Percentiles rank a stretch among this genome's conserved stretches.
These are phyloP conservation scores for Ficedula albicollis DNA, from an alignment of 2,797 vertebrate genomes.

Conservation along the genomic window DNA sequence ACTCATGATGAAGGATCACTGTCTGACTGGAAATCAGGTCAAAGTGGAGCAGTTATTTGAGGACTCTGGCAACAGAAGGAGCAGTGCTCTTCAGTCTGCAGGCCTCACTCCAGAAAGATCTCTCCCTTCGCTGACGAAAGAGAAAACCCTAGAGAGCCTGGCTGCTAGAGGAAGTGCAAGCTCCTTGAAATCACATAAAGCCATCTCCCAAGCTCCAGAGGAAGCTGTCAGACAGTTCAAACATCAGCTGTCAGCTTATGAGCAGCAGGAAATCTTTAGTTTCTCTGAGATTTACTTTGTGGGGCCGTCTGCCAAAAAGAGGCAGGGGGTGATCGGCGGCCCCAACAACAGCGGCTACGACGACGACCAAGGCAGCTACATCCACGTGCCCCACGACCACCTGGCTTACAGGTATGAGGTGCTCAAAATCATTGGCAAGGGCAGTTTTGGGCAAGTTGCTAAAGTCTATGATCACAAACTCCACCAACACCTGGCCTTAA, in stretches of 20 bases:
- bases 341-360: constrained; percentile 94
- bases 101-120: constrained; percentile 77
- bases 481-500: constrained; percentile 94
- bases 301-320: constrained; percentile 95
- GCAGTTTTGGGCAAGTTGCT: constrained; percentile 97
- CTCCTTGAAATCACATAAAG: constrained; percentile 75
- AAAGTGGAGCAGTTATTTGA: constrained; percentile 95
- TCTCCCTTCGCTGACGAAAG: constrained; percentile 80
- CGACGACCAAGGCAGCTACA: constrained; percentile 94
- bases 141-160: constrained; percentile 82
- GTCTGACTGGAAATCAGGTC: constrained; percentile 76
- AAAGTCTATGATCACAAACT: constrained; percentile 97
- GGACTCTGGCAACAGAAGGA: constrained; percentile 87
- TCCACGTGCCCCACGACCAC: constrained; percentile 93
- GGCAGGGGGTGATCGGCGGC: constrained; percentile 87
- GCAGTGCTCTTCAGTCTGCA: constrained; percentile 78
- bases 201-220: constrained; percentile 84
- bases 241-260: constrained; percentile 87
- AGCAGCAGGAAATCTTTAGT: constrained; percentile 90
- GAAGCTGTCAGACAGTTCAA: constrained; percentile 92
- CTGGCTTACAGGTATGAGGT: constrained; percentile 96
- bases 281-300: constrained; percentile 93
- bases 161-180: constrained; percentile 66
- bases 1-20: constrained; percentile 84
- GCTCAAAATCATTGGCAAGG: constrained; percentile 96